These are phyloP conservation scores for Pterobdella sp. DNA, from an alignment of 2,888 invertebrate genomes.

Conservation along the genomic window DNA sequence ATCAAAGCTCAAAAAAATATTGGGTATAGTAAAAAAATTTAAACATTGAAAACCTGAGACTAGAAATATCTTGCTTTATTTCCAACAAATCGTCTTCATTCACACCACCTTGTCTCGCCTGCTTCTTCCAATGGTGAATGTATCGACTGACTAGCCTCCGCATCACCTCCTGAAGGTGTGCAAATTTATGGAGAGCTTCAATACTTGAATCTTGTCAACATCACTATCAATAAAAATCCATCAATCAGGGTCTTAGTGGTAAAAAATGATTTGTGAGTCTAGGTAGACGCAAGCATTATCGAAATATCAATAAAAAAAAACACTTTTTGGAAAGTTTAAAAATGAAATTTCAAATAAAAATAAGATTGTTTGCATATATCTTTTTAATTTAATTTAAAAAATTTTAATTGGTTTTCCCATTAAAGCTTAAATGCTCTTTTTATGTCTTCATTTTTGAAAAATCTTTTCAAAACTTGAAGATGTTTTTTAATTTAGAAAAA, in stretches of 20 bases:
- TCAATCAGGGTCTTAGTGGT: neutral
- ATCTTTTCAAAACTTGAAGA: too few species aligned
- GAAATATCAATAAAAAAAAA: neutral
- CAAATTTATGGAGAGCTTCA: too few species aligned
- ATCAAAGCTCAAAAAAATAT: neutral
- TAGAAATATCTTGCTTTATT: slow-evolving; percentile 58
- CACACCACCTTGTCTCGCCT: slow-evolving; percentile 55
- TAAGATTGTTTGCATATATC: neutral
- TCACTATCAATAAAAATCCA: too few species aligned
- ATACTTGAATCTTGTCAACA: too few species aligned
- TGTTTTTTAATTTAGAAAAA: too few species aligned
- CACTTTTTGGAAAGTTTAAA: neutral
- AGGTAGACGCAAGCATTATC: neutral
- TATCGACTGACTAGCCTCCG: slow-evolving; percentile 54
- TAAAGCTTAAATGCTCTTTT: neutral
- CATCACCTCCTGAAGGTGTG: slow-evolving; percentile 52
- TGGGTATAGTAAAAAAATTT: neutral
- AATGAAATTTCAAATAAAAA: neutral
- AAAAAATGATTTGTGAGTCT: neutral
- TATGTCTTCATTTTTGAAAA: neutral
- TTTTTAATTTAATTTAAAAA: neutral
- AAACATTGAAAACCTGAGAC: slow-evolving; percentile 52
- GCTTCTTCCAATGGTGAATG: slow-evolving; percentile 55
- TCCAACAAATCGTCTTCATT: slow-evolving; percentile 57
- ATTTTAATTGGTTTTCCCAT: neutral